Evolutionary conservation across 1,140 invertebrate species (phyloP), one percentile per base, ranked within the genome.

Genomic region (Coenobita brevimanus): DNA sequence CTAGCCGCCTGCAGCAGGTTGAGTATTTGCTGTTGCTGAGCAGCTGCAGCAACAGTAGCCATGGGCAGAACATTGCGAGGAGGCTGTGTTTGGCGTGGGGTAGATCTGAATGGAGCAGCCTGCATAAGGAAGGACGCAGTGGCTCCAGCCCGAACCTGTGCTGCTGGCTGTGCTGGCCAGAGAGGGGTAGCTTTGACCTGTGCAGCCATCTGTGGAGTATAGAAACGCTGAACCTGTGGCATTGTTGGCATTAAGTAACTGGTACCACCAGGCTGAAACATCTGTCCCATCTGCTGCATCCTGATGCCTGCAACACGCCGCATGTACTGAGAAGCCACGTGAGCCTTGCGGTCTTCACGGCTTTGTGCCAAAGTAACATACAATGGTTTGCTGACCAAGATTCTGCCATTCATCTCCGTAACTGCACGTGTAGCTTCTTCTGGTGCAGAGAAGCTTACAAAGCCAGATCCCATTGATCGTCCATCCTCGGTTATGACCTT

Each of bases 381-480:
- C 27, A 99, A 93, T 3, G 99, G 99, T 93, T 99, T 99, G 1
- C 97, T 95, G 73, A 97, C 98, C 38, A 99, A 95, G 91, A 99
- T 99, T 73, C 98, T 95, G 2, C 98, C 98, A 93, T 99, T 99
- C 97, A 99, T 99, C 92, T 99, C 98, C 1, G 98, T 99, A 0
- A 99, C 98, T 84, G 99, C 99, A 93, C 99, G 99, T 3, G 98
- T 99, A 6, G 99, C 99, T 93, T 99, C 99, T 93, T 99, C 98
- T 0, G 98, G 97, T n/a, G 97, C 96, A 67, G 97, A 98, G 92
- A 99, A 99, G 93, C 99, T 99, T 4, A 99, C 99, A 93, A 99
- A 99, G 24, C 99, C 99, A 93, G 99, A 99, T 57, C 99, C 99
- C 93, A 99, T 99, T 92, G 96, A 97, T 87, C 94, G 92, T 10